Conservation (phyloP, 2,113 vertebrate species). For the Neolamprologus sp. region DNA sequence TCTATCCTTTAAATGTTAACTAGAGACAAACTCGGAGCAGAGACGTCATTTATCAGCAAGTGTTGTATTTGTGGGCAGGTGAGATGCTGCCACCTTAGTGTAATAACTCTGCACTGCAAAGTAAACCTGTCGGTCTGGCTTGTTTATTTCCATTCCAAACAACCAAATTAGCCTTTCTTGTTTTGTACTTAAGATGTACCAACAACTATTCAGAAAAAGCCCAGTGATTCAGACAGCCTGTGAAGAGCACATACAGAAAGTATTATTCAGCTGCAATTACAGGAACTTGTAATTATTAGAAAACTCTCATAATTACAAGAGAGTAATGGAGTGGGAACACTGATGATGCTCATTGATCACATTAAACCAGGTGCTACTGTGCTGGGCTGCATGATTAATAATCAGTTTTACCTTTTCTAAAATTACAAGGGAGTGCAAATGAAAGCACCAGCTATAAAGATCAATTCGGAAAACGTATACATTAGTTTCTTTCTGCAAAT, state of each 20-base stretch:
- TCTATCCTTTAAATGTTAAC: background rate
- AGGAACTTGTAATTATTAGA: background rate
- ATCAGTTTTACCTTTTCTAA: background rate
- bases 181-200: background rate
- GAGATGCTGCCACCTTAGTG: background rate
- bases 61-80: background rate
- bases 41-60: rapidly evolving
- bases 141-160: background rate
- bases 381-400: background rate
- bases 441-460: background rate
- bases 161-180: background rate
- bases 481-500: background rate
- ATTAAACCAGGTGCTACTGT: background rate
- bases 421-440: background rate
- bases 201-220: background rate
- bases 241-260: background rate
- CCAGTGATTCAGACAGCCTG: background rate
- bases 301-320: background rate
- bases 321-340: background rate
- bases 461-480: rapidly evolving
- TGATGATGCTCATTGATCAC: background rate
- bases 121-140: background rate
- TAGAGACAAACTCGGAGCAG: background rate
- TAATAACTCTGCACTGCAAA: background rate
- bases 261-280: background rate